These are phyloP conservation scores for Pegea sp. DNA, from an alignment of 23 tunicate species.

Conservation along the genomic window DNA sequence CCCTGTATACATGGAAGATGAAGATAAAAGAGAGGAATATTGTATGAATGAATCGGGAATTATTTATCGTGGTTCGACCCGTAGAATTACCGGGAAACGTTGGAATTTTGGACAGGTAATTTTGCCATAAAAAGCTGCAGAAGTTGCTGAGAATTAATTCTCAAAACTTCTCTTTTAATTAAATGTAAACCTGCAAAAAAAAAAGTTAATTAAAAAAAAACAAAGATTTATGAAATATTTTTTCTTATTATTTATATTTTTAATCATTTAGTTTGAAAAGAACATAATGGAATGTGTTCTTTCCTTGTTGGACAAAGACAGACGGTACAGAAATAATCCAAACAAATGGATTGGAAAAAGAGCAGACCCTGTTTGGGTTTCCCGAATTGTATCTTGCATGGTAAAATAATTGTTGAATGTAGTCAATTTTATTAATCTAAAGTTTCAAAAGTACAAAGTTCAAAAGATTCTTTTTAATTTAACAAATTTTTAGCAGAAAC, in stretches of 20 bases:
- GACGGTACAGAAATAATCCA: slow-evolving; percentile 10
- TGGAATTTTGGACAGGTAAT: slow-evolving; percentile 34
- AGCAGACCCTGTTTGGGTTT: slow-evolving; percentile 1
- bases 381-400: background rate
- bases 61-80: slow-evolving; percentile 12
- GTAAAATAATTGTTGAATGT: background rate
- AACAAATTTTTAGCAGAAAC: no score
- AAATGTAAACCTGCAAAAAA: no score
- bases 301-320: slow-evolving; percentile 28
- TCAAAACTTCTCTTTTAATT: no score
- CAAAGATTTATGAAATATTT: no score
- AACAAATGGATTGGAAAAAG: slow-evolving; percentile 26
- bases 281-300: slow-evolving; percentile 32
- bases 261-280: slow-evolving; percentile 83
- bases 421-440: no score
- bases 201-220: no score
- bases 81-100: slow-evolving; percentile 10
- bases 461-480: no score
- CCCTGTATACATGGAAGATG: slow-evolving; percentile 8
- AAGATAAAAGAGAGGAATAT: slow-evolving; percentile 7
- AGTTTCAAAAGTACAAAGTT: no score
- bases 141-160: no score
- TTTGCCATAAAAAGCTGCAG: no score
- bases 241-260: no score
- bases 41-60: slow-evolving; percentile 10